Conservation (phyloP, 2,888 invertebrate species). For the Dorcus hopei region DNA sequence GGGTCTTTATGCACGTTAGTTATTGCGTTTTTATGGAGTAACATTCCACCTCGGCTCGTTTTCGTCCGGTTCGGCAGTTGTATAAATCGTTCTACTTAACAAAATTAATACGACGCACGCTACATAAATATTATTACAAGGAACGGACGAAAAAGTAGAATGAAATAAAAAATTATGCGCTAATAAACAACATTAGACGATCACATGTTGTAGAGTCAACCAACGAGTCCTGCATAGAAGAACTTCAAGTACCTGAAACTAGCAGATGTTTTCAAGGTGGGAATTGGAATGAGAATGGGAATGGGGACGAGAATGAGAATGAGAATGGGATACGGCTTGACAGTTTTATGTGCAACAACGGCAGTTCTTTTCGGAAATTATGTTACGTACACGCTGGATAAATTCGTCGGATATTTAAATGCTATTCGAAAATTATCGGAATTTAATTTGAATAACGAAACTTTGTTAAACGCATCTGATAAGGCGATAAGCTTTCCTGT, state of each 20-base stretch:
- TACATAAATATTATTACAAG: constrained; percentile 21
- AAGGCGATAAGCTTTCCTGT: too few species aligned
- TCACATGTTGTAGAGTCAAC: too few species aligned
- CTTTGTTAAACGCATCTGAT: background rate
- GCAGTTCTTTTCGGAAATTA: background rate
- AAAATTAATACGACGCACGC: constrained; percentile 34
- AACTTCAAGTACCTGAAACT: too few species aligned
- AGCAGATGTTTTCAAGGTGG: background rate
- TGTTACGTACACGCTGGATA: constrained; percentile 4
- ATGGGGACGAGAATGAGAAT: too few species aligned
- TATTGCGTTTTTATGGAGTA: constrained; percentile 40
- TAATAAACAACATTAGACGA: too few species aligned
- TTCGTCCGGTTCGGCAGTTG: constrained; percentile 25
- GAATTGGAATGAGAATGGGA: background rate
- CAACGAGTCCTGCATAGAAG: too few species aligned
- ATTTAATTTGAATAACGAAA: constrained; percentile 6
- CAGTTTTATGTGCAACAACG: background rate
- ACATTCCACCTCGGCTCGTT: constrained; percentile 35
- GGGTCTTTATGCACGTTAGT: constrained; percentile 37
- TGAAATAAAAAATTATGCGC: too few species aligned
- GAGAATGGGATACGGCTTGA: background rate
- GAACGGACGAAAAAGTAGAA: constrained; percentile 10
- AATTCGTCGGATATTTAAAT: background rate
- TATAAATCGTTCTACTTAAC: constrained; percentile 37
- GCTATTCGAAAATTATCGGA: constrained; percentile 3